A percentile compares a stretch with the other conserved stretches of the same genome.
phyloP scores from a whole-genome alignment of 2,797 vertebrate species.

The Limnodromus scolopaceus region DNA sequence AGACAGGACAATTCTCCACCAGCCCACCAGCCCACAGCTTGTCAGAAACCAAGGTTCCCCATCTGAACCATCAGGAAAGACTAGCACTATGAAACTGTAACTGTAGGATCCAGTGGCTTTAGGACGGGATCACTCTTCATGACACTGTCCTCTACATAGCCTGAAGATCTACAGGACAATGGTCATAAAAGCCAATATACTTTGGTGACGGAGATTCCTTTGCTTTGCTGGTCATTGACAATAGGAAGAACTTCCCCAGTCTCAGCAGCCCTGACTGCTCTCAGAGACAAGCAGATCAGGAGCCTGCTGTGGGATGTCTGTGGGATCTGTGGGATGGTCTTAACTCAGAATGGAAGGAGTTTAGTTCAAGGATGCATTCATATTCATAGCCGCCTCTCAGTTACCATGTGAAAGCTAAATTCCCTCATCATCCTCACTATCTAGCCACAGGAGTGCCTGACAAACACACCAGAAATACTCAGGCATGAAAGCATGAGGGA shows the following conservation, averaged over 20 bases:
- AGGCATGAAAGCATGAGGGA: neutral
- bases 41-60: neutral
- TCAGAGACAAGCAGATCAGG: neutral
- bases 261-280: neutral
- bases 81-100: neutral
- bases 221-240: neutral
- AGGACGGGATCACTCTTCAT: neutral
- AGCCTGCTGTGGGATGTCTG: too few relatives aligned
- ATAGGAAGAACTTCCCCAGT: neutral
- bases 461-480: neutral
- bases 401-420: neutral
- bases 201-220: neutral
- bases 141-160: neutral
- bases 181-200: neutral
- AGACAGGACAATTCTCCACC: neutral
- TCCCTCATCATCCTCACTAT: neutral
- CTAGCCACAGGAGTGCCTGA: neutral
- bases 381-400: neutral
- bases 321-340: neutral
- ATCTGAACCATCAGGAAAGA: neutral
- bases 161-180: neutral
- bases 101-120: neutral
- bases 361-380: neutral
- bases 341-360: neutral
- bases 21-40: neutral